These are phyloP conservation scores for Sebastes schlegelii DNA, from an alignment of 2,113 vertebrate species.

Conservation along the genomic window DNA sequence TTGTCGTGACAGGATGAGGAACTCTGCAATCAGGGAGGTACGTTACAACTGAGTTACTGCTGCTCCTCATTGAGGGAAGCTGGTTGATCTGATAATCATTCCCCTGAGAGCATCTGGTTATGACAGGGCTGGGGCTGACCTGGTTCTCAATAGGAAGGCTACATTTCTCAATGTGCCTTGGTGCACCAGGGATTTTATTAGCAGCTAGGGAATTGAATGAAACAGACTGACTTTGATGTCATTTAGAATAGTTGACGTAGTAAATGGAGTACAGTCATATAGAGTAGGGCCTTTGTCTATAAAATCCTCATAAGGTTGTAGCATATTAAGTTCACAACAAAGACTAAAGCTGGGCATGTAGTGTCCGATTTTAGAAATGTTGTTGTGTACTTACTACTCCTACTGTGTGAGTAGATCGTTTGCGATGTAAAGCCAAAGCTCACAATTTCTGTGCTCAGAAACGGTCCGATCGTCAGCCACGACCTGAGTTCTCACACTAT, in stretches of 20 bases:
- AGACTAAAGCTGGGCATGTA: neutral
- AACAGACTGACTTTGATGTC: neutral
- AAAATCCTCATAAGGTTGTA: neutral
- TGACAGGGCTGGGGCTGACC: neutral
- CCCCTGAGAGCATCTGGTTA: neutral
- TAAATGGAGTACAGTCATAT: neutral
- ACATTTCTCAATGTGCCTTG: neutral
- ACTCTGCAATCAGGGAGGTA: constrained; percentile 15
- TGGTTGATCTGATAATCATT: constrained; percentile 8
- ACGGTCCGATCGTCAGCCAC: no score
- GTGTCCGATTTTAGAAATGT: no score
- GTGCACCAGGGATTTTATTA: neutral
- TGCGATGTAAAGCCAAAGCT: no score
- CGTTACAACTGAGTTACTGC: neutral
- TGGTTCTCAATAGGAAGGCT: neutral
- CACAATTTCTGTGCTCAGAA: no score
- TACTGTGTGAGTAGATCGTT: no score
- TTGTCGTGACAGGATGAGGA: neutral
- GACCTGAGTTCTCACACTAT: no score
- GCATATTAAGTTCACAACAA: neutral
- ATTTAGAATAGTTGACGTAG: neutral
- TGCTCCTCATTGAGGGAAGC: constrained; percentile 3
- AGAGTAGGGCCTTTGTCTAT: neutral
- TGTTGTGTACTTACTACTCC: no score
- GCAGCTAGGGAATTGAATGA: neutral